Evolutionary conservation across 2,113 vertebrate species (phyloP).

Genomic region (Pluvianellus socialis): DNA sequence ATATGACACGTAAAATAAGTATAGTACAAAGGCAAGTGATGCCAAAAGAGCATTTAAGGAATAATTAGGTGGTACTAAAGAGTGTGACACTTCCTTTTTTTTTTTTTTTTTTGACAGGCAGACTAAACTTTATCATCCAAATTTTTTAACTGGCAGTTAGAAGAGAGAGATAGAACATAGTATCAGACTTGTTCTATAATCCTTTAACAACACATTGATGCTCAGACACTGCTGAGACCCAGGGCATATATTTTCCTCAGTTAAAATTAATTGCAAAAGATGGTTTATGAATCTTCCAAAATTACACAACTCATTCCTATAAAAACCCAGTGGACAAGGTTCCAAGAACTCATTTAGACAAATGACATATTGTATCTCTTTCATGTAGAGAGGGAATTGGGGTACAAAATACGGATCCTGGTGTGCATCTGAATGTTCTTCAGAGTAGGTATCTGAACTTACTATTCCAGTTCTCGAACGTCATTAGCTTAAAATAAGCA

Average conservation of each 20-base stretch:
- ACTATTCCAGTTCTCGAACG: background rate
- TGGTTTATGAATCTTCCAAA: background rate
- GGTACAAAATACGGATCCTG: background rate
- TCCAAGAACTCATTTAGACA: background rate
- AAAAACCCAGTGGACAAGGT: background rate
- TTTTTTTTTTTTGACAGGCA: background rate
- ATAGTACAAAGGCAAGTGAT: background rate
- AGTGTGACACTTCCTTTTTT: too few relatives aligned
- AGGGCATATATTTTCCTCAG: background rate
- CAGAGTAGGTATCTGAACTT: background rate
- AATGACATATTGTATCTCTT: background rate
- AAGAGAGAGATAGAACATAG: background rate
- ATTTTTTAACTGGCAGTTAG: background rate
- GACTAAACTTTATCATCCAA: background rate
- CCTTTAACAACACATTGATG: background rate
- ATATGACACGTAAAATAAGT: background rate
- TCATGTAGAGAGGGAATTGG: background rate
- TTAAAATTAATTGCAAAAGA: background rate
- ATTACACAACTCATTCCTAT: background rate
- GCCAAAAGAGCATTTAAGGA: background rate
- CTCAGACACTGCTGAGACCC: background rate
- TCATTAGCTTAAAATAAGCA: background rate
- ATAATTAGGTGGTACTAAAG: background rate
- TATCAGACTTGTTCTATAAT: background rate
- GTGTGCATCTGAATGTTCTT: background rate